Evolutionary conservation across 2,113 vertebrate species (phyloP), one percentile per base, ranked within the genome.

Genomic region (Pagrus major): DNA sequence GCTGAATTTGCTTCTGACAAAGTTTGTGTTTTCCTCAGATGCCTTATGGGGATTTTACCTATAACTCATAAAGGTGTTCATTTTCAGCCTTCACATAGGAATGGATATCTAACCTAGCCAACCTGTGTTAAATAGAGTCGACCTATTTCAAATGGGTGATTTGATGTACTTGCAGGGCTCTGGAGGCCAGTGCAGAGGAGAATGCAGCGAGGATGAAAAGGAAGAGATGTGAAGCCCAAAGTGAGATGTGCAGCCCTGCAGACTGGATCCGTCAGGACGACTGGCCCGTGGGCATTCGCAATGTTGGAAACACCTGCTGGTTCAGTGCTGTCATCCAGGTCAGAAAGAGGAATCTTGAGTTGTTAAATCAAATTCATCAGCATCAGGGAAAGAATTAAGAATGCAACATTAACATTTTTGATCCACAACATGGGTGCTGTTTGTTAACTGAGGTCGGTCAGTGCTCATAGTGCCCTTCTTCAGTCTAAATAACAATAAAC

Each of bases 311-410:
- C 73, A 99, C 98, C 0, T 99, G 98, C 89, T 99, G 98, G 98
- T 99, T 99, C 93, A 99, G 97, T 15, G 97, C 98, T 3, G 98
- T 99, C 76, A 98, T 99, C 92, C 98, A 99, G 97, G 98, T 99
- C 77, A 80, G 90, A 12, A 41, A 1, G 1, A 66, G 61, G 15
- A 42, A 6, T 23, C 1, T n/a, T n/a, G 10, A 76, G 1, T 21
- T 16, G 15, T 46, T 16, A 27, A 15, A 25, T 23, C 9, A 23
- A 54, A 23, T 3, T 29, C 7, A 46, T 27, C 4, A 29, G 18
- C 31, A 68, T 11, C 29, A 37, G 20, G 10, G 10, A 59, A 6
- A 35, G 5, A 59, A 44, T 29, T 20, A 6, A 20, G n/a, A 49
- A 0, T 33, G 29, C 18, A 33, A 3, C 5, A 12, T 21, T 33